Conservation (phyloP, 2,888 invertebrate species). For the Melieria picta region DNA sequence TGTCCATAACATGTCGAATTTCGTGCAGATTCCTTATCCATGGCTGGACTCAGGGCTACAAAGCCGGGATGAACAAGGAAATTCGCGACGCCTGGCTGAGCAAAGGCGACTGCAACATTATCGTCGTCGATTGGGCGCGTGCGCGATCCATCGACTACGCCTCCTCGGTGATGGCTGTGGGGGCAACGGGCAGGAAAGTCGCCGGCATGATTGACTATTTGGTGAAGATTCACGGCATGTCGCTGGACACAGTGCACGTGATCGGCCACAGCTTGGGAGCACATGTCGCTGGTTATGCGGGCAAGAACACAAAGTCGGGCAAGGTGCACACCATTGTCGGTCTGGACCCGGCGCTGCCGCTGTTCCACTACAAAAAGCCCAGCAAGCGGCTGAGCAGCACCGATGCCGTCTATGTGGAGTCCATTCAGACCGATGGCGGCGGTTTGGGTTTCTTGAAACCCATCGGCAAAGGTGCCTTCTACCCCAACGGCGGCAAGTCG, state of each 20-base stretch:
- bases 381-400: conserved; percentile 54
- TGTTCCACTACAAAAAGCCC: conserved; percentile 48
- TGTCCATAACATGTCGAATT: no score
- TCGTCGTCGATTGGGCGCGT: conserved; percentile 71
- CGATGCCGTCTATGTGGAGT: conserved; percentile 54
- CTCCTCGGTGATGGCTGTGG: conserved; percentile 65
- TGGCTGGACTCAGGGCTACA: conserved; percentile 69
- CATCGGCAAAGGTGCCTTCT: conserved; percentile 66
- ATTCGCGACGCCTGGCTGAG: conserved; percentile 66
- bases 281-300: conserved; percentile 70
- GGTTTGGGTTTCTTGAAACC: conserved; percentile 51
- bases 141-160: conserved; percentile 68
- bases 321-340: conserved; percentile 68
- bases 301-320: conserved; percentile 69
- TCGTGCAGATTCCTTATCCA: conserved; percentile 63
- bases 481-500: conserved; percentile 67
- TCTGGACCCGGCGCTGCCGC: conserved; percentile 54
- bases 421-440: conserved; percentile 55
- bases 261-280: conserved; percentile 72
- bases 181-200: conserved; percentile 46
- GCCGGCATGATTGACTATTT: conserved; percentile 56
- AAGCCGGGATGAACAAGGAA: conserved; percentile 51
- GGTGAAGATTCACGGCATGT: conserved; percentile 66
- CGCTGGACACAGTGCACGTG: conserved; percentile 65
- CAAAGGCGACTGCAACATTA: conserved; percentile 69